Conservation (phyloP, 2,797 vertebrate genomes). For the Threskiornis aethiopicus region DNA sequence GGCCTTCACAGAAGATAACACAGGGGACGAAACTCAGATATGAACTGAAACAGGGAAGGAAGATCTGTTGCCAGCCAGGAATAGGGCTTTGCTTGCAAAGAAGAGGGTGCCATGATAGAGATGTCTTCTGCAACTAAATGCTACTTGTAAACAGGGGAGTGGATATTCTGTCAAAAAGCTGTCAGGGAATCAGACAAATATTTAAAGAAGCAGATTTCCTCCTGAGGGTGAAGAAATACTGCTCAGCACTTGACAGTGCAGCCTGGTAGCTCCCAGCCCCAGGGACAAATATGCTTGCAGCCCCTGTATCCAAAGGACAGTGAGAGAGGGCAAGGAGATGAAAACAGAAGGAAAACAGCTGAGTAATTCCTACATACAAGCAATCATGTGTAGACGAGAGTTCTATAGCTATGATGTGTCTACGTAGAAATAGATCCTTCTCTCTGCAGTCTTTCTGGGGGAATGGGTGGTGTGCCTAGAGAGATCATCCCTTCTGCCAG, state of each 20-base stretch:
- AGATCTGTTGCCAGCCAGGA: neutral
- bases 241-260: conserved; percentile 27
- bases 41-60: neutral
- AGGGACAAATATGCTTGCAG: neutral
- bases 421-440: neutral
- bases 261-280: neutral
- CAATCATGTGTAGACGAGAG: neutral
- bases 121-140: conserved; percentile 2
- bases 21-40: neutral
- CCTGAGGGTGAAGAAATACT: conserved; percentile 38
- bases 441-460: neutral
- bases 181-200: conserved; percentile 42
- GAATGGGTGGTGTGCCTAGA: neutral
- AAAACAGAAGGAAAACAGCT: neutral
- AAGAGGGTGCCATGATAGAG: neutral
- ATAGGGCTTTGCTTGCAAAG: neutral
- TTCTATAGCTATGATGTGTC: neutral
- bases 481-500: neutral
- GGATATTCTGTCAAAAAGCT: conserved; percentile 51
- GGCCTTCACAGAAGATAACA: neutral
- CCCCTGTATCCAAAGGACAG: neutral
- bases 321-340: neutral
- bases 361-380: neutral
- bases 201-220: conserved; percentile 39
- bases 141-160: conserved; percentile 18